Evolutionary conservation across 2,888 invertebrate species (phyloP), one percentile per base, ranked within the genome.

Genomic region (Drosophila mimica): DNA sequence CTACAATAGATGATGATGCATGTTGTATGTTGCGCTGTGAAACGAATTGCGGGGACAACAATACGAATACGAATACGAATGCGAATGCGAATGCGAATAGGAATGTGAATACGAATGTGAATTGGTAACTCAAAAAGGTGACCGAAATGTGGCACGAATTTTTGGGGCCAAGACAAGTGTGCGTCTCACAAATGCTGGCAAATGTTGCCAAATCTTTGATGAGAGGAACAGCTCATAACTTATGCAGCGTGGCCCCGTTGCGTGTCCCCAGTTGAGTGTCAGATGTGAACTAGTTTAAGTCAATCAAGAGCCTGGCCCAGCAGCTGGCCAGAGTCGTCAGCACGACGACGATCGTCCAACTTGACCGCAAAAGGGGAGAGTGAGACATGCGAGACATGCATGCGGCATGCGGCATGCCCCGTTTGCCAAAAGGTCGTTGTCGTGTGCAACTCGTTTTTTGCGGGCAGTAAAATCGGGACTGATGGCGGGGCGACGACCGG

Each of bases 361-460:
- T 88, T 85, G 85, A 89, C 85, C 85, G 85, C 77, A 89, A 81
- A 82, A 81, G 56, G 51, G 53, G 38, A 61, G 25, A 62, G 15
- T 17, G 28, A 40, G 2, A 25, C 25, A 25, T 25, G 52, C 31
- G 43, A 28, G 34, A 25, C 46, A 70, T 25, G 25, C 46, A 70
- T 25, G 25, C 25, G 25, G 25, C 25, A 25, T 56, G 76, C 34
- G 67, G 75, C 70, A 75, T 78, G 67, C 68, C 81, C 68, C 62
- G 20, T 71, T 78, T 67, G 80, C 63, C 61, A 87, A 89, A 84
- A 89, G 89, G 88, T 89, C 82, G 89, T 84, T 85, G 89, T 85
- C 85, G 79, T 79, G 59, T 53, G 71, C 75, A 63, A 70, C 66
- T 83, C 69, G 74, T 64, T 78, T 78, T 46, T 59, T 52, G 59